These are phyloP conservation scores for Papilio xuthus DNA, from an alignment of 1,140 invertebrate species.

Conservation along the genomic window DNA sequence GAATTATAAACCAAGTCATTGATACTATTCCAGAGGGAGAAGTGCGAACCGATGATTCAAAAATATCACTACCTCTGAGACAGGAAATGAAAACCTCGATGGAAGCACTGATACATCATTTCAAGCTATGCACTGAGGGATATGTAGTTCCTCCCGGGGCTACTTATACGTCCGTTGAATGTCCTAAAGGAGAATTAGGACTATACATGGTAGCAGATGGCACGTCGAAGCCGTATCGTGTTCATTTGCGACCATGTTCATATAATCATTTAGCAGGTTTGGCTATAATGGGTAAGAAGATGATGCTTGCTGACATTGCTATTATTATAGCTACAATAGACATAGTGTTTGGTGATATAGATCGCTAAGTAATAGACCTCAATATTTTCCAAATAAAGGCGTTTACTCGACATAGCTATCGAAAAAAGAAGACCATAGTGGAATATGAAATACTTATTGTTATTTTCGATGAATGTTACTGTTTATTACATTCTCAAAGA, in stretches of 20 bases:
- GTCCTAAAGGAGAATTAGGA: conserved; percentile 94
- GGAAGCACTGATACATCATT: conserved; percentile 95
- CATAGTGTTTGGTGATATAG: conserved; percentile 94
- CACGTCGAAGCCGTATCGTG: conserved; percentile 89
- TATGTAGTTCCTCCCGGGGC: conserved; percentile 91
- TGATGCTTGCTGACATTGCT: conserved; percentile 89
- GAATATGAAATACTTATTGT: no score
- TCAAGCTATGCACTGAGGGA: conserved; percentile 92
- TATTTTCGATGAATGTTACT: no score
- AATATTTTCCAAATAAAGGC: not conserved
- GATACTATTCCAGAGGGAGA: conserved; percentile 93
- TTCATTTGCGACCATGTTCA: conserved; percentile 89
- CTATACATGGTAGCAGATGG: conserved; percentile 94
- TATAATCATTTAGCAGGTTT: conserved; percentile 88
- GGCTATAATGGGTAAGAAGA: conserved; percentile 83
- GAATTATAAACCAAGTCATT: conserved; percentile 86
- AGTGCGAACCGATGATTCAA: conserved; percentile 91
- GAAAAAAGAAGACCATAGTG: no score
- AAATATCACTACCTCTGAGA: conserved; percentile 89
- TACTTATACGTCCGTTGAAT: conserved; percentile 90
- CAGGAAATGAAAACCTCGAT: conserved; percentile 94
- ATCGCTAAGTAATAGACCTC: conserved; percentile 82
- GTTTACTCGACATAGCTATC: no score
- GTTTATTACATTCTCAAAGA: not conserved
- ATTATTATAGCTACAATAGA: conserved; percentile 91